Conservation (phyloP, 2,888 invertebrate genomes). For the Anoncus sp. region DNA sequence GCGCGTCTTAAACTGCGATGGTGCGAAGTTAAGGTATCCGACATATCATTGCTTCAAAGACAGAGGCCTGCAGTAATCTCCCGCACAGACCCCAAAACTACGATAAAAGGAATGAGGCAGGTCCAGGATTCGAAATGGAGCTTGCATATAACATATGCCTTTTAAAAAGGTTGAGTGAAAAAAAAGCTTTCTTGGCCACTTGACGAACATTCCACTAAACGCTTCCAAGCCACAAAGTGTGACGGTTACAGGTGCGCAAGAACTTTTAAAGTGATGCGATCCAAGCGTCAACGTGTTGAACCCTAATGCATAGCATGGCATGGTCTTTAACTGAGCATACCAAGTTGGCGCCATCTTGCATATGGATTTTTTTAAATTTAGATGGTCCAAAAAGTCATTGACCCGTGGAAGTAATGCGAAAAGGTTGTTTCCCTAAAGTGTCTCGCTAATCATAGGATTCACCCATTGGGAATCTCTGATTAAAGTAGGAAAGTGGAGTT, state of each 20-base stretch:
- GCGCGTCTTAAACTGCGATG: no score
- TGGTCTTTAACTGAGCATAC: no score
- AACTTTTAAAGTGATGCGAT: constrained; percentile 45
- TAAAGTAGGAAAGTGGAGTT: no score
- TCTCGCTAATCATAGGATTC: neutral
- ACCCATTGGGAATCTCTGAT: no score
- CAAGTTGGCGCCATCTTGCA: constrained; percentile 53
- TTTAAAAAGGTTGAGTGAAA: neutral
- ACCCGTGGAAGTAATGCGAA: neutral
- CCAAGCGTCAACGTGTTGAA: constrained; percentile 37
- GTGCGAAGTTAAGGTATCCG: no score
- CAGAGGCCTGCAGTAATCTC: no score
- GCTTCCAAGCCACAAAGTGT: neutral
- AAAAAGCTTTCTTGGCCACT: neutral
- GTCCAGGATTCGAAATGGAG: no score
- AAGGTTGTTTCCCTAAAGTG: neutral
- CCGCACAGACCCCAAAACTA: no score
- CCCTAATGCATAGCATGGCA: neutral
- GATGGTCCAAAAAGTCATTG: neutral
- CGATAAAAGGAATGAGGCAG: no score
- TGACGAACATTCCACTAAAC: neutral
- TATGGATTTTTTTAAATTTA: neutral
- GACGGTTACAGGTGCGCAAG: constrained; percentile 29
- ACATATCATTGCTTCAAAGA: no score
- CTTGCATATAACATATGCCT: no score